Evolutionary conservation across 2,888 invertebrate species (phyloP).

Genomic region (Melikaiella ostensackeni): DNA sequence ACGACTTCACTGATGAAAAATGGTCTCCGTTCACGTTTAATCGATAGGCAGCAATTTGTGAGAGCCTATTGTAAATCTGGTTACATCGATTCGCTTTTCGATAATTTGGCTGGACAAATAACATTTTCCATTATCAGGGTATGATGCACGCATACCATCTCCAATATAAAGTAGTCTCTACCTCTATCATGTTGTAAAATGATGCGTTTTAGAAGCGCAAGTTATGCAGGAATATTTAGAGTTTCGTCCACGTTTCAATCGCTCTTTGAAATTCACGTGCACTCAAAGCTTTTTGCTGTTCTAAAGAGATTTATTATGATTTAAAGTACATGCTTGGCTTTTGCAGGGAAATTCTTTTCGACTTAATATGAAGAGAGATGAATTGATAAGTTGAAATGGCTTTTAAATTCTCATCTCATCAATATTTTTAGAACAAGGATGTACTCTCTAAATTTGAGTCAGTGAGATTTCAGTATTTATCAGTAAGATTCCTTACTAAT

Average conservation of each 20-base stretch:
- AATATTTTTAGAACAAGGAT: background rate
- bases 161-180: constrained; percentile 36
- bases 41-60: constrained; percentile 7
- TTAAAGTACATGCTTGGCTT: background rate
- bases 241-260: constrained; percentile 17
- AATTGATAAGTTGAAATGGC: background rate
- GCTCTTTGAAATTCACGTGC: constrained; percentile 32
- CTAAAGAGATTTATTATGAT: constrained; percentile 33
- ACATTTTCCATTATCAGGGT: constrained; percentile 58
- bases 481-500: too few species aligned
- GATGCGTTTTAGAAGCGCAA: background rate
- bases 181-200: constrained; percentile 23
- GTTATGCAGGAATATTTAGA: constrained; percentile 6
- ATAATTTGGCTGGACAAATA: constrained; percentile 60
- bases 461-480: too few species aligned
- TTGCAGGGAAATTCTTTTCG: background rate
- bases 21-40: background rate
- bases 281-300: constrained; percentile 9
- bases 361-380: too few species aligned
- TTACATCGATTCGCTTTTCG: constrained; percentile 56
- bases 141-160: constrained; percentile 49
- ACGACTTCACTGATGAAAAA: background rate
- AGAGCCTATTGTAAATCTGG: constrained; percentile 55
- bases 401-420: background rate
- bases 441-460: too few species aligned